Conservation (phyloP, 1,140 invertebrate genomes). For the Hirudo medicinalis region DNA sequence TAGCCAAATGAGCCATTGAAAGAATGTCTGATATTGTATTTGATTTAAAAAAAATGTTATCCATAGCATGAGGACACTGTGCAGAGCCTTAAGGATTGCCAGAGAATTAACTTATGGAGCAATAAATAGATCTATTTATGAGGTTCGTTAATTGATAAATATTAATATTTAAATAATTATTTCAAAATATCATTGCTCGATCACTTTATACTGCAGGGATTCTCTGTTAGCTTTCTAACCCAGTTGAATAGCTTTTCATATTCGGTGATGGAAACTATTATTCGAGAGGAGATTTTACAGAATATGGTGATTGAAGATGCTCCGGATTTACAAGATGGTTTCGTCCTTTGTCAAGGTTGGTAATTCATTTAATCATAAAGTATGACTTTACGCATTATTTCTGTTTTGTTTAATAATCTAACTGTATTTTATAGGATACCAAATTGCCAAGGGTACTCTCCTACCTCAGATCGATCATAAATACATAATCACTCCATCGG, state of each 20-base stretch:
- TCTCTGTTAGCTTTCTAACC: slow-evolving; percentile 87
- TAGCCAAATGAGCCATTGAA: no score
- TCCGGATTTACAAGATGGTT: no score
- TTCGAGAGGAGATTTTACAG: no score
- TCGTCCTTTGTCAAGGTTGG: no score
- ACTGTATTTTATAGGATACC: slow-evolving; percentile 54
- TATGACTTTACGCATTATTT: no score
- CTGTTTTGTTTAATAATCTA: no score
- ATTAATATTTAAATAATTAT: neutral
- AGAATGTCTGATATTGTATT: no score
- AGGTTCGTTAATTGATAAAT: slow-evolving; percentile 40
- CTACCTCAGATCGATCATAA: slow-evolving; percentile 48
- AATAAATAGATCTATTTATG: slow-evolving; percentile 69
- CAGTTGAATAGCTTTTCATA: slow-evolving; percentile 76
- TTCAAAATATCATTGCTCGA: slow-evolving; percentile 17
- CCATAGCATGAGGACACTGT: slow-evolving; percentile 80
- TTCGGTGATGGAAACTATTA: slow-evolving; percentile 45
- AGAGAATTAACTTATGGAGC: slow-evolving; percentile 67
- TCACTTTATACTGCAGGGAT: slow-evolving; percentile 44
- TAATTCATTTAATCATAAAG: no score
- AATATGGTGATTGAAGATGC: no score
- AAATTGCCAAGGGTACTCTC: slow-evolving; percentile 61
- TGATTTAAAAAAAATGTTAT: no score
- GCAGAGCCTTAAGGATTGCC: slow-evolving; percentile 71
- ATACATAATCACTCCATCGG: slow-evolving; percentile 81